Evolutionary conservation across 1,140 invertebrate species (phyloP), one percentile per base, ranked within the genome.

Genomic region (Saccostrea echinata): DNA sequence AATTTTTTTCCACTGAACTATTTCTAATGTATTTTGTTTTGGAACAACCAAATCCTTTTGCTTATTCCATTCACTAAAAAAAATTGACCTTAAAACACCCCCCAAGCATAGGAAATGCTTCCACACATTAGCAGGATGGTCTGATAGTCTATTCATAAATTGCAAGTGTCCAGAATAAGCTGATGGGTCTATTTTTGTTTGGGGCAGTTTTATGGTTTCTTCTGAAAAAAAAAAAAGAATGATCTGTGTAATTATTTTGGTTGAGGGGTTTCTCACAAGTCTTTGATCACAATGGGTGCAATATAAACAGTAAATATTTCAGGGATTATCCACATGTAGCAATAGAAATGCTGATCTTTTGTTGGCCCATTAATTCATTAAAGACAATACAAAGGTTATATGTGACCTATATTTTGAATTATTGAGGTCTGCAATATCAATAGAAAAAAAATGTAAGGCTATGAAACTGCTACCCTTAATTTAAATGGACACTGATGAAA

Each of bases 211-310:
- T 71, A 71, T 71, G 68, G 24, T 71, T 71, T 43, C 6, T 43
- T 43, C 9, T 71, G 30, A 13, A 24, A 71, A 8, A 9, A 71
- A 33, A 24, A 71, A 30, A 71, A 24, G 68, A 71, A 71, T 71
- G 68, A 27, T 71, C 27, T 71, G 30, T 71, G 11, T 27, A 71
- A 71, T 27, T 71, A 13, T 30, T n/a, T 71, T n/a, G 13, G 68
- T 6, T 71, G n/a, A n/a, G 27, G 68, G 27, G 12, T n/a, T 27
- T 71, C 27, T 27, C 68, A 27, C 2, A 3, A 33, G 24, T 24
- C 30, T 71, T 71, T 71, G 68, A 71, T 71, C 68, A 71, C 68
- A 30, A 24, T 71, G 68, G 68, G 24, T 71, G 30, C 27, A 71
- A 27, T 27, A 27, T 57, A 18, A 18, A 57, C 35, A 6, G 35